Base-by-base conservation (phyloP, 2,888 invertebrate genomes). In the Euzetes globulus region DNA sequence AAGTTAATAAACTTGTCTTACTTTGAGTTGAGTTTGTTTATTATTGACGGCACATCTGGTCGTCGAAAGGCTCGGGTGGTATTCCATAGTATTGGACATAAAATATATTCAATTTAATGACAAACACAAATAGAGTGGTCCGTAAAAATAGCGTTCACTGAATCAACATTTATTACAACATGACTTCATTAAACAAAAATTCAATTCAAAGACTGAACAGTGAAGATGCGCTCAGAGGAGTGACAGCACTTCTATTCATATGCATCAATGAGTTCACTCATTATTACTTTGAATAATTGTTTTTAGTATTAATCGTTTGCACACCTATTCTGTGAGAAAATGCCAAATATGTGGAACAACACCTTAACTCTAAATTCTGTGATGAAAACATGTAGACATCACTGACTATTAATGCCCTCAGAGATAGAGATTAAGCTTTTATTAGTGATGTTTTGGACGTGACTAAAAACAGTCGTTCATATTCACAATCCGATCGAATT, bases 1-100 rank as follows among this genome's bases (percentile, higher is more conserved):
- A 33, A 33, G 33, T 33, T 58, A 58, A 22, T 58, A 58, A 58
- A 58, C 22, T 22, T 25, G 58, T 58, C 58, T 58, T 58, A 58
- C 58, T 58, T 58, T 58, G 22, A 58, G 58, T 27, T 58, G 58
- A 58, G 58, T 58, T 58, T 58, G 58, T 58, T 58, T 58, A 22
- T 58, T 58, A 58, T 58, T 58, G 19, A 22, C 22, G 58, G 58
- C 58, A 58, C 58, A 58, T 58, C 58, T 58, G 58, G 47, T 47
- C 47, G 58, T 6, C 7, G 58, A 58, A 22, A 22, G 58, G 13
- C 4, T 58, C 11, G 58, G 9, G 27, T 58, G 9, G 27, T 58
- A 22, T 22, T n/a, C 19, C 58, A 58, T 58, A n/a, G 9, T 22
- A 17, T 27, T 33, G 33, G 33, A 33, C 33, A 58, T 25, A 22